Conservation (phyloP, 2,888 invertebrate species). For the Cerastoderma edule region DNA sequence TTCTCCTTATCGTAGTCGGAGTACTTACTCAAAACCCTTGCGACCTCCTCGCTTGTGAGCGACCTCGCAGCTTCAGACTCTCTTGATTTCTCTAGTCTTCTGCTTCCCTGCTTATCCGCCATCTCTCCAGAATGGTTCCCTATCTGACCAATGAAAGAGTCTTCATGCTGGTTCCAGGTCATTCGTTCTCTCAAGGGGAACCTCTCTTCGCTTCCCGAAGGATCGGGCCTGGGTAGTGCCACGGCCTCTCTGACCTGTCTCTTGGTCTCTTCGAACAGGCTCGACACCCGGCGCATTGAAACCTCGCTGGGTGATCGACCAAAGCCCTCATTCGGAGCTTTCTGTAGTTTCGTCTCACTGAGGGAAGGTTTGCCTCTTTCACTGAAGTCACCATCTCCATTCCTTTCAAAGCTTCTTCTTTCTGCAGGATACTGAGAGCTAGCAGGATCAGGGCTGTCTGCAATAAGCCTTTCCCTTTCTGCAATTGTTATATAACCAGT, state of each 20-base stretch:
- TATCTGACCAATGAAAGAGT: conserved; percentile 39
- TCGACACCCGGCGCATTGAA: conserved; percentile 64
- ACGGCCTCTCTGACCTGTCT: conserved; percentile 55
- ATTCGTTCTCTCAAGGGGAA: conserved; percentile 53
- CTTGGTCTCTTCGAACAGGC: conserved; percentile 63
- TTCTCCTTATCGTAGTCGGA: conserved; percentile 49
- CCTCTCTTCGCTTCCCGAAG: conserved; percentile 61
- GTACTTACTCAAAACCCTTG: conserved; percentile 60
- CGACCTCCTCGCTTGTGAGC: conserved; percentile 67
- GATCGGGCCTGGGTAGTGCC: conserved; percentile 56
- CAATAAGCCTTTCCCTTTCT: conserved; percentile 60
- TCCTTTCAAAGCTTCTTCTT: conserved; percentile 15
- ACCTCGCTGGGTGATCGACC: conserved; percentile 58
- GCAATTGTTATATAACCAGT: conserved; percentile 54
- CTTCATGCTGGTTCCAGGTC: conserved; percentile 44
- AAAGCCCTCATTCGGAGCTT: conserved; percentile 7
- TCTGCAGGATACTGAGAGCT: conserved; percentile 12
- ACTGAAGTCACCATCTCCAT: not conserved
- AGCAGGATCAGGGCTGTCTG: conserved; percentile 29
- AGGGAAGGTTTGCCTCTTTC: conserved; percentile 23
- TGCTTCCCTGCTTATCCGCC: conserved; percentile 19
- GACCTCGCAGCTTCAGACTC: conserved; percentile 61
- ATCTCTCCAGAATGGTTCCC: conserved; percentile 15
- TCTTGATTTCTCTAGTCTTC: conserved; percentile 34
- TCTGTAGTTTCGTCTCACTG: conserved; percentile 25